A percentile compares a stretch with the other conserved stretches of the same genome.
These are phyloP conservation scores for Cremastobaeus sp. DNA, from an alignment of 2,888 invertebrate species.

Conservation along the genomic window DNA sequence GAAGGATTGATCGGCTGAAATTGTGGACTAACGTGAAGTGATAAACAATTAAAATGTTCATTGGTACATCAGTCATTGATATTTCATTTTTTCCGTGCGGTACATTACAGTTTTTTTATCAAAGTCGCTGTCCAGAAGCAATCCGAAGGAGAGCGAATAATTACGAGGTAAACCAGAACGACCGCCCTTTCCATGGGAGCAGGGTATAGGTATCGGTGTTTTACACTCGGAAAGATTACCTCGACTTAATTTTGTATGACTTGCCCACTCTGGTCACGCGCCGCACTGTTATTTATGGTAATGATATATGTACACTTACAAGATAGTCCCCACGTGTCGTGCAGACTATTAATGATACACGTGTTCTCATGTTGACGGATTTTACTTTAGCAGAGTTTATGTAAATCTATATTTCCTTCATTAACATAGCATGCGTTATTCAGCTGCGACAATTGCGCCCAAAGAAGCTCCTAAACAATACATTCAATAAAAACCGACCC, in stretches of 20 bases:
- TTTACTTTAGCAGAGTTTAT: conserved; percentile 47
- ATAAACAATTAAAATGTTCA: too few relatives aligned
- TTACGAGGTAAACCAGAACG: too few relatives aligned
- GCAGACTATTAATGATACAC: conserved; percentile 55
- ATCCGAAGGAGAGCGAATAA: too few relatives aligned
- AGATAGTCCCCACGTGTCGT: conserved; percentile 47
- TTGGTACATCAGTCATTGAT: too few relatives aligned
- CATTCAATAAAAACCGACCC: too few relatives aligned
- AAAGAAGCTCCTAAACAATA: conserved; percentile 9
- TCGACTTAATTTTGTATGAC: conserved; percentile 56
- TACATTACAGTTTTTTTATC: too few relatives aligned
- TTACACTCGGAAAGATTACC: conserved; percentile 49
- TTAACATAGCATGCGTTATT: conserved; percentile 38
- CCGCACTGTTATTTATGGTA: conserved; percentile 53
- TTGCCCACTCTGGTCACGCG: conserved; percentile 54
- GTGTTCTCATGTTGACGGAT: conserved; percentile 52
- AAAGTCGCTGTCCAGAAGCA: background rate
- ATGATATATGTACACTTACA: conserved; percentile 59
- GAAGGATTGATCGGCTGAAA: too few relatives aligned
- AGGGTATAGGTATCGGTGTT: too few relatives aligned
- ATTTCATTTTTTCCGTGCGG: too few relatives aligned
- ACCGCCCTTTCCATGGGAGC: conserved; percentile 25
- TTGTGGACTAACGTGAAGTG: too few relatives aligned
- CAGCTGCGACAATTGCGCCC: conserved; percentile 11
- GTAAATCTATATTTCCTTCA: conserved; percentile 54